Conservation (phyloP, 2,797 vertebrate species). For the Periophthalmus magnuspinnatus region DNA sequence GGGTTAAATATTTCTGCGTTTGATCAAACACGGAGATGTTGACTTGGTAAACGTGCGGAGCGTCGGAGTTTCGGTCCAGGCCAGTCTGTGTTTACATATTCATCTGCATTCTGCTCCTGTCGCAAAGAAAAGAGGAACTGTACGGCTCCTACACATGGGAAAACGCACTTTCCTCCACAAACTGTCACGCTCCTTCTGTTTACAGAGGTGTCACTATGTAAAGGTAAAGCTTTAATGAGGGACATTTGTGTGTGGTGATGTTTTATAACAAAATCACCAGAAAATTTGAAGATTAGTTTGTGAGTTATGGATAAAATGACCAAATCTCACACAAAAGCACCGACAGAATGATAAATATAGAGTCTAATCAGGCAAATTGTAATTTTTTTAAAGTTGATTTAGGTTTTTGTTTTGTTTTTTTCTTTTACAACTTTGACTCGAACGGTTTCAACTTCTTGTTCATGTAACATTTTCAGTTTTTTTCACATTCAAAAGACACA, state of each 20-base stretch:
- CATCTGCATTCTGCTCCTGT: slow-evolving; percentile 19
- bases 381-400: too few relatives aligned
- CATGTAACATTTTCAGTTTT: too few relatives aligned
- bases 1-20: slow-evolving; percentile 30
- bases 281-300: neutral
- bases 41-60: slow-evolving; percentile 11
- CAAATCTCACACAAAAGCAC: too few relatives aligned
- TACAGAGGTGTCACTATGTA: neutral
- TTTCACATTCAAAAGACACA: too few relatives aligned
- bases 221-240: slow-evolving; percentile 5
- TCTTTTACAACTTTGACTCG: too few relatives aligned
- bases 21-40: slow-evolving; percentile 30
- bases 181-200: slow-evolving; percentile 8
- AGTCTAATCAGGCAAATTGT: too few relatives aligned
- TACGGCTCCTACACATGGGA: slow-evolving; percentile 11
- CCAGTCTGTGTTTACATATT: slow-evolving; percentile 31
- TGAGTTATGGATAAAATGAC: too few relatives aligned
- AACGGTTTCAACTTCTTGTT: too few relatives aligned
- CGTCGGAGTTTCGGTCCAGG: slow-evolving; percentile 24
- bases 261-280: neutral
- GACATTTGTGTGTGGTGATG: slow-evolving; percentile 4
- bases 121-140: too few relatives aligned
- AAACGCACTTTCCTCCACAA: slow-evolving; percentile 15
- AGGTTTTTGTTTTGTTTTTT: too few relatives aligned
- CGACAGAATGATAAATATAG: too few relatives aligned